Base-by-base conservation (phyloP, 2,888 invertebrate genomes). In the Chesias legatella region DNA sequence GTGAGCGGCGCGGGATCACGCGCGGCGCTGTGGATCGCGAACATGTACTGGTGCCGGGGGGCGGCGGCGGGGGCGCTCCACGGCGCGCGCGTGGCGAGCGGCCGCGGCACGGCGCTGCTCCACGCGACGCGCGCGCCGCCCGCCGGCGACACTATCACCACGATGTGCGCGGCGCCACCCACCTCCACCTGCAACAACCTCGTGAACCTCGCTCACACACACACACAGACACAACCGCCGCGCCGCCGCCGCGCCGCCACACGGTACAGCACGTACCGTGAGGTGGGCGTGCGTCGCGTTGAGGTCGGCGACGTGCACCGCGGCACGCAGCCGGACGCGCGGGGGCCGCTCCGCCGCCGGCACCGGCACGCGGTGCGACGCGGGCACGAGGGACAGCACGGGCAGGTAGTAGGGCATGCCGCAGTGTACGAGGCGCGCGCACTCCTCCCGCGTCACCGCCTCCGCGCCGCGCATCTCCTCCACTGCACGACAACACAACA, bases 341-440 rank as follows among this genome's bases (percentile, higher is more conserved):
- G 74, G 66, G 21, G 91, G 90, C 32, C 83, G 74, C 7, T 89
- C 84, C 58, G 27, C 13, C 13, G 13, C 3, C 13, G 5, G 13
- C 13, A 5, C 13, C 13, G 90, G 89, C 50, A 91, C 73, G 89
- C 90, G 91, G 73, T 90, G 90, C 10, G 92, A 92, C 73, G 82
- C 89, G 89, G 90, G 90, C 56, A 95, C 83, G 61, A 94, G 91
- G 33, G 90, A 85, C 44, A 91, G 85, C 54, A 93, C 93, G 23
- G 95, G 95, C 73, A 95, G 91, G 66, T 92, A 90, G 82, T 94
- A 95, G 7, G 95, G 95, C 77, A 93, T 84, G 41, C 95, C 95
- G 79, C 95, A 95, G 79, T 94, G 95, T 53, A 92, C 76, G 73
- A 91, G 89, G 40, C 84, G 78, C 33, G 82, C 74, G 74, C 95